Percentiles rank a stretch among this genome's conserved stretches.
These are phyloP conservation scores for Ethmia dodecea DNA, from an alignment of 2,888 invertebrate genomes.

Conservation along the genomic window DNA sequence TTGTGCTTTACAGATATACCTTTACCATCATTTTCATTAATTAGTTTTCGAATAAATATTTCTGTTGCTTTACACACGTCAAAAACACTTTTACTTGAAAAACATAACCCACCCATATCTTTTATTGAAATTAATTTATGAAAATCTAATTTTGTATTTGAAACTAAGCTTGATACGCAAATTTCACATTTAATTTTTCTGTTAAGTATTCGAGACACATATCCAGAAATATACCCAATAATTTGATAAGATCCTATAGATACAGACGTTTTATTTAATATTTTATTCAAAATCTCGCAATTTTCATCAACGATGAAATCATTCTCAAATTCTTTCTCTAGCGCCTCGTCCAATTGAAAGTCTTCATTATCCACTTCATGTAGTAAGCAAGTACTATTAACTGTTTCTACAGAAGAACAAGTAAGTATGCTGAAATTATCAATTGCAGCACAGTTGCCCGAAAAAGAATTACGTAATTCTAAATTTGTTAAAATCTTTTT, in stretches of 20 bases:
- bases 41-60: background rate
- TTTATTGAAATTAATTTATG: too few species aligned
- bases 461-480: constrained; percentile 8
- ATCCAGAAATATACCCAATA: constrained; percentile 10
- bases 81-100: too few species aligned
- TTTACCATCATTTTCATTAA: background rate
- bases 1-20: background rate
- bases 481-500: constrained; percentile 9
- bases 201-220: constrained; percentile 1
- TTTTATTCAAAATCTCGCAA: background rate
- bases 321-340: background rate
- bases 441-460: constrained; percentile 19
- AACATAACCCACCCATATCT: too few species aligned
- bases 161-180: background rate
- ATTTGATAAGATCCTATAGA: background rate
- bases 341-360: background rate
- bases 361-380: background rate
- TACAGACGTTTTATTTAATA: background rate
- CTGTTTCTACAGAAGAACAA: background rate
- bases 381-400: background rate
- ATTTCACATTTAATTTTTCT: constrained; percentile 5
- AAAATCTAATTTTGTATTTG: background rate
- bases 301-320: background rate
- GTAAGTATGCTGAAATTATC: constrained; percentile 20
- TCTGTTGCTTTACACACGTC: background rate